These are phyloP conservation scores for Oceanodroma leucorhoa DNA, from an alignment of 2,797 vertebrate genomes.

Conservation along the genomic window DNA sequence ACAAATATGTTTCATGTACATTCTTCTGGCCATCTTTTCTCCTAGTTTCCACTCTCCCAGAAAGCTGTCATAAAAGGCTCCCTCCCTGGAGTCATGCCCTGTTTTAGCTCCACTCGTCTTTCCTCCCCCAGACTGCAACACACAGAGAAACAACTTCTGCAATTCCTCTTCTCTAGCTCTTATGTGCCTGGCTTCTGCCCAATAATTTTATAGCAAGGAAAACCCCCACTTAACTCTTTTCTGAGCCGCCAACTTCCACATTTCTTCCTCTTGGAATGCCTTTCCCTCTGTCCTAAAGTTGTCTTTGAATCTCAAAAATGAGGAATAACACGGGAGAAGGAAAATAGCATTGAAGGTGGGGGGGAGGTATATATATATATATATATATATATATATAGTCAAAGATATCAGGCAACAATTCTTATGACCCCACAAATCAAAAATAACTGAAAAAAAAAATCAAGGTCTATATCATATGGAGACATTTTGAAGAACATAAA, in stretches of 20 bases:
- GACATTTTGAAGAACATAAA: background rate
- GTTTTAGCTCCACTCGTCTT: slow-evolving; percentile 20
- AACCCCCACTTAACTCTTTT: background rate
- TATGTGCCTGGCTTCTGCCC: background rate
- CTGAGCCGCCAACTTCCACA: background rate
- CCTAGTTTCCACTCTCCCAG: slow-evolving; percentile 15
- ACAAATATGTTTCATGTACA: slow-evolving; percentile 16
- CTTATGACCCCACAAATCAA: background rate
- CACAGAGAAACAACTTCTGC: slow-evolving; percentile 20
- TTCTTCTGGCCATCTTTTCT: slow-evolving; percentile 44
- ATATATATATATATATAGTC: background rate
- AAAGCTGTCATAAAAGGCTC: slow-evolving; percentile 51
- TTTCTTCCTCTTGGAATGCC: background rate
- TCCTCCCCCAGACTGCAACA: slow-evolving; percentile 21
- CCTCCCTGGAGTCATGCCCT: slow-evolving; percentile 20
- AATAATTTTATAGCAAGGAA: slow-evolving; percentile 19
- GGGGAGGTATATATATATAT: background rate
- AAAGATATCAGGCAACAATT: background rate
- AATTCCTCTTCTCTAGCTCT: slow-evolving; percentile 1
- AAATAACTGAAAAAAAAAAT: background rate
- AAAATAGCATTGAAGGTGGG: background rate
- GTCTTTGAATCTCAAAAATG: background rate
- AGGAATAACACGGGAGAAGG: background rate
- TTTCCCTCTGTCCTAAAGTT: background rate
- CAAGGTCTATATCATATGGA: background rate